A percentile compares a stretch with the other conserved stretches of the same genome.
Evolutionary conservation across 2,113 vertebrate genomes (phyloP).

Genomic region (Brachyhypopomus gauderio): DNA sequence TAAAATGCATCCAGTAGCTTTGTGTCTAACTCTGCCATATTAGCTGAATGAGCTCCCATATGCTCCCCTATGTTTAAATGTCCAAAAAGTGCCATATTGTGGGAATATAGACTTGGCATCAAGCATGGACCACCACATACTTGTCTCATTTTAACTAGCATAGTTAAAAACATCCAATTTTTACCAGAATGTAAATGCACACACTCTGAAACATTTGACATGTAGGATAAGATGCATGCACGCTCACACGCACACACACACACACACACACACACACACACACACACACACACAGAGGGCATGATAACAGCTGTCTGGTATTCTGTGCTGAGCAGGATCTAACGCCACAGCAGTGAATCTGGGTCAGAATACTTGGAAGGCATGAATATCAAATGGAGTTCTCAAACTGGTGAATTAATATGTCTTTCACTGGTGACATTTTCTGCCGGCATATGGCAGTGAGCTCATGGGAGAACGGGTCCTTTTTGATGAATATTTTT

Average conservation of each 20-base stretch:
- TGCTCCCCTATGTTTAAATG: constrained; percentile 86
- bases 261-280: constrained; percentile 9
- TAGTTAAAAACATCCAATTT: constrained; percentile 28
- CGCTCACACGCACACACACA: background rate
- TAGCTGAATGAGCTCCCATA: constrained; percentile 81
- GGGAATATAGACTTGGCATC: constrained; percentile 83
- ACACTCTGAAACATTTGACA: constrained; percentile 27
- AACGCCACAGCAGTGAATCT: constrained; percentile 82
- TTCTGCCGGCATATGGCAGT: constrained; percentile 92
- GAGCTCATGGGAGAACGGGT: constrained; percentile 89
- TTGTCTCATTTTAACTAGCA: constrained; percentile 68
- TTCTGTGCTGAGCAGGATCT: constrained; percentile 82
- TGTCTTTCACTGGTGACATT: constrained; percentile 99
- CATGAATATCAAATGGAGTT: constrained; percentile 92
- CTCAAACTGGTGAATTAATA: constrained; percentile 94
- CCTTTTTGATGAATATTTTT: constrained; percentile 93
- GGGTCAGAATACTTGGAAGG: constrained; percentile 88
- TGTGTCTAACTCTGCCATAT: constrained; percentile 35
- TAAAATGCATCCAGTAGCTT: constrained; percentile 22
- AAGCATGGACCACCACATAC: constrained; percentile 85
- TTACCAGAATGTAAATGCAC: constrained; percentile 81
- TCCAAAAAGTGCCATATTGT: constrained; percentile 83
- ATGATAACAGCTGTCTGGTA: constrained; percentile 86
- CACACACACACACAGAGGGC: constrained; percentile 55
- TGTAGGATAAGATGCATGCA: background rate